Base-by-base conservation (phyloP, 2,113 vertebrate species). In the Microtus oregoni region DNA sequence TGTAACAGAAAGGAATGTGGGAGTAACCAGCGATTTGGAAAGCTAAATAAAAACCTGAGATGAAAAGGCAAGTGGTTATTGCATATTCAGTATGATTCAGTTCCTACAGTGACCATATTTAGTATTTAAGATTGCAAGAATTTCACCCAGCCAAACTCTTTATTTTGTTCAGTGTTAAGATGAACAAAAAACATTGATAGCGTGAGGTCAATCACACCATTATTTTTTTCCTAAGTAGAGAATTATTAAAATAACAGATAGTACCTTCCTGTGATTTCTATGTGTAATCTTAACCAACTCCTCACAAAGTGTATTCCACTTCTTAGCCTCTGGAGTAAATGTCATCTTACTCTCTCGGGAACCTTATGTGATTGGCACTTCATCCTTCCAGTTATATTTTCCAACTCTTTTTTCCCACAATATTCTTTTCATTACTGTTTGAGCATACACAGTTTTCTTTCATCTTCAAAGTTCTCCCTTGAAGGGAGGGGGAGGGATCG, bases 1-100 rank as follows among this genome's bases (percentile, higher is more conserved):
- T 63, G 15, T 68, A 87, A 93, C 30, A 92, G 26, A 92, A 87
- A 91, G 11, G 32, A 87, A 52, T 82, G 86, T 78, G 52, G 44
- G 10, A 55, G 26, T 79, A 79, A 95, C 22, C 72, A 19, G 61
- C 47, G 2, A 44, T 63, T 30, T 67, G 41, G 11, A 44, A 58
- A 90, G n/a, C 44, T 24, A 50, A 75, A 20, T n/a, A 70, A 70
- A 94, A 86, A 95, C 38, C 35, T 5, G 5, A 22, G 96, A 47
- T 15, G 30, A 78, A 91, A 19, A 90, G 5, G 0, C 87, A 68
- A 86, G 50, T 26, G 76, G 75, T 68, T n/a, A 65, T 5, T 77
- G 6, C n/a, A 38, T 35, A 52, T 83, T 90, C 38, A 76, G 24
- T 76, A 3, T 52, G 65, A 78, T 91, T 92, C 61, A 70, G 17